These are phyloP conservation scores for Eucriotettix oculatus DNA, from an alignment of 2,888 invertebrate genomes.

Conservation along the genomic window DNA sequence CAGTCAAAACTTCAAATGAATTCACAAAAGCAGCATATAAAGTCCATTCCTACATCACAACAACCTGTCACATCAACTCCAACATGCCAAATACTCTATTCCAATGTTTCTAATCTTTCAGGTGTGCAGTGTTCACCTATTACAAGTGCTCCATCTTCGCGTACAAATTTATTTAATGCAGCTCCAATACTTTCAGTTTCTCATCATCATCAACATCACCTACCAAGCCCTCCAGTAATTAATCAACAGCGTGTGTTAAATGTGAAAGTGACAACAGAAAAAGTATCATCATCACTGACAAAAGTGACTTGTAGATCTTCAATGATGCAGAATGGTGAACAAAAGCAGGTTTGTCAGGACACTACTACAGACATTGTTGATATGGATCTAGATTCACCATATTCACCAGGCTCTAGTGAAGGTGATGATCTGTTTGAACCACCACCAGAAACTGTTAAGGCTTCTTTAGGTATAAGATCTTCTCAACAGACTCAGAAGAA, in stretches of 20 bases:
- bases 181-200: background rate
- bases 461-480: conserved; percentile 12
- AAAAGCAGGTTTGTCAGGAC: conserved; percentile 17
- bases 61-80: conserved; percentile 14
- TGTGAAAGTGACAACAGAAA: background rate
- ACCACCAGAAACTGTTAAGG: conserved; percentile 29
- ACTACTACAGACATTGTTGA: conserved; percentile 34
- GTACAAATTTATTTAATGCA: background rate
- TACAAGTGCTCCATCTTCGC: background rate
- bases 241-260: background rate
- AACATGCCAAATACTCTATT: background rate
- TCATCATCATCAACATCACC: background rate
- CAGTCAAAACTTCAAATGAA: conserved; percentile 1
- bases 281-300: background rate
- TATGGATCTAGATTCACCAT: conserved; percentile 66
- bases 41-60: conserved; percentile 6
- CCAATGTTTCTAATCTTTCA: conserved; percentile 5
- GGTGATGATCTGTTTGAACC: conserved; percentile 78
- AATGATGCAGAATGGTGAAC: conserved; percentile 12
- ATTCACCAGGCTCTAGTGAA: conserved; percentile 78
- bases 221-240: conserved; percentile 1
- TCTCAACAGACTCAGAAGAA: background rate
- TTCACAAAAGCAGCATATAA: conserved; percentile 3
- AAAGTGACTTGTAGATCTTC: background rate
- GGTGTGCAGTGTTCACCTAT: background rate